Evolutionary conservation across 2,113 vertebrate genomes (phyloP).

Genomic region (Semnornis frantzii): DNA sequence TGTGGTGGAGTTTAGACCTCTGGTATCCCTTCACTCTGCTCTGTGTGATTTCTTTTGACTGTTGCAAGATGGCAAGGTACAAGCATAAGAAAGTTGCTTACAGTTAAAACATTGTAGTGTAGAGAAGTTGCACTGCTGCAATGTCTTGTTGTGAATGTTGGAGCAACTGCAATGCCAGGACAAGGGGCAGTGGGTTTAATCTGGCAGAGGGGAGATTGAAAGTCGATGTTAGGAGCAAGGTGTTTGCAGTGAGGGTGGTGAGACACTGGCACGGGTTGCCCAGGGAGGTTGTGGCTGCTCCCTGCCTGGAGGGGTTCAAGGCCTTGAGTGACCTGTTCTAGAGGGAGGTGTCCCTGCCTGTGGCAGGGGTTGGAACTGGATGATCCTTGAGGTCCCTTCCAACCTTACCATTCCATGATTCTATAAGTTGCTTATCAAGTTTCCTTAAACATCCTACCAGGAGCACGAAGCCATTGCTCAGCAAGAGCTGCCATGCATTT

Average conservation of each 20-base stretch:
- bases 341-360: too few species aligned
- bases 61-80: background rate
- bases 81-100: background rate
- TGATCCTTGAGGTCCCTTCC: too few species aligned
- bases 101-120: background rate
- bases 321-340: too few species aligned
- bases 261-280: too few species aligned
- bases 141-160: background rate
- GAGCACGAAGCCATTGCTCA: background rate
- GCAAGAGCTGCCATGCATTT: background rate
- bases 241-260: too few species aligned
- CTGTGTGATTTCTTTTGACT: background rate
- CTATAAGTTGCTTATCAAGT: background rate
- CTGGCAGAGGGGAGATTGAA: too few species aligned
- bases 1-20: background rate
- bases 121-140: background rate
- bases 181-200: too few species aligned
- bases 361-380: too few species aligned
- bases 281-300: too few species aligned
- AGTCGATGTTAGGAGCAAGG: too few species aligned
- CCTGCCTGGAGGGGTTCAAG: too few species aligned
- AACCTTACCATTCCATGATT: too few species aligned
- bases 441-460: background rate
- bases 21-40: rapidly evolving
- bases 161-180: background rate